Conservation (phyloP, 2,888 invertebrate genomes). For the Caenorhabditis japonica region DNA sequence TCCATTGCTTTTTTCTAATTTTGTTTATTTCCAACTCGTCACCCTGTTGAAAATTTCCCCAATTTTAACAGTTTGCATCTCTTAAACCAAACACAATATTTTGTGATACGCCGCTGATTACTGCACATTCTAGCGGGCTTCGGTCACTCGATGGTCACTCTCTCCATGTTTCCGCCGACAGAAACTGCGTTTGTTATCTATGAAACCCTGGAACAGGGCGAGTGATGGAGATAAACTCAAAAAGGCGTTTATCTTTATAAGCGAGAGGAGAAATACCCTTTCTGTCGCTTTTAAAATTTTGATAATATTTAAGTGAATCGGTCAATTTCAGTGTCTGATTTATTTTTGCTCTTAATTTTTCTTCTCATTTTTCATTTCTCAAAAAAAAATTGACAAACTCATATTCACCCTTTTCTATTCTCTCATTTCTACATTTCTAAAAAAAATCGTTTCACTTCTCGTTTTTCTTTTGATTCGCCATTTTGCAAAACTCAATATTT, state of each 20-base stretch:
- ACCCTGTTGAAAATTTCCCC: no score
- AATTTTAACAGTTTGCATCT: no score
- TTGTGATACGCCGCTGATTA: slow-evolving; percentile 19
- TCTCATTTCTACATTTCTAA: no score
- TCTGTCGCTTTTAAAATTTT: slow-evolving; percentile 2
- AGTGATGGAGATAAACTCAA: slow-evolving; percentile 15
- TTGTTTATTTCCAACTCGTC: no score
- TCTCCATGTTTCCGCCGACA: slow-evolving; percentile 15
- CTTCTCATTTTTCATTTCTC: not conserved
- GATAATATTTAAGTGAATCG: no score
- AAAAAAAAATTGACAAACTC: slow-evolving; percentile 1
- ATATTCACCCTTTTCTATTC: not conserved
- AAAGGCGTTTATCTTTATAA: not conserved
- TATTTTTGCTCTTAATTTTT: slow-evolving; percentile 3
- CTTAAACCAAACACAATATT: not conserved
- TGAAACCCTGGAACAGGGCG: slow-evolving; percentile 26
- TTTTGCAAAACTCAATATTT: not conserved
- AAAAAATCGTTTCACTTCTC: slow-evolving; percentile 7
- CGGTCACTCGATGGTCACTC: slow-evolving; percentile 13
- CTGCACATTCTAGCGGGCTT: slow-evolving; percentile 40
- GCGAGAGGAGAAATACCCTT: not conserved
- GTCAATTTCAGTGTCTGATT: no score
- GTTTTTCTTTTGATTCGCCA: not conserved
- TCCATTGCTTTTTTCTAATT: slow-evolving; percentile 2
- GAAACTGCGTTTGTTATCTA: slow-evolving; percentile 27